These are phyloP conservation scores for Drosophila sordidula DNA, from an alignment of 2,888 invertebrate species.

Conservation along the genomic window DNA sequence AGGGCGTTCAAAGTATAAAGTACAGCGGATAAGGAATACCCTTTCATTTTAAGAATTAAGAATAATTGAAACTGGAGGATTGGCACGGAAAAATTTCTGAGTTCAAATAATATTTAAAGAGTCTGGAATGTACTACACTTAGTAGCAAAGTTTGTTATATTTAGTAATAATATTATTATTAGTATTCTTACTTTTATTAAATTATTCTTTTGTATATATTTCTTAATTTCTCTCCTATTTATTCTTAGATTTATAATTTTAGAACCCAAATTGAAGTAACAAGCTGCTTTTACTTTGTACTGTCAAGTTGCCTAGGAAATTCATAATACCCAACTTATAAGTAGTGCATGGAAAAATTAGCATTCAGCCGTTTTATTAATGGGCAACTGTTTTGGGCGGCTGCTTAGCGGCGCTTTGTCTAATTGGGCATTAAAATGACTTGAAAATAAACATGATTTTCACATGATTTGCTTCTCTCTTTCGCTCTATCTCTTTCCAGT, in stretches of 20 bases:
- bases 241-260: too few species aligned
- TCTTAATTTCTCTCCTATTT: too few species aligned
- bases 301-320: not conserved
- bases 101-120: too few species aligned
- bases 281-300: too few species aligned
- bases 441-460: constrained; percentile 32
- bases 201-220: too few species aligned
- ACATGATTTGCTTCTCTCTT: not conserved
- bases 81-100: too few species aligned
- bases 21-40: constrained; percentile 20
- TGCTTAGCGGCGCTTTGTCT: constrained; percentile 58
- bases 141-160: too few species aligned
- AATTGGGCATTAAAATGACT: constrained; percentile 67
- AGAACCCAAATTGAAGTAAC: too few species aligned
- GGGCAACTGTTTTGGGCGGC: constrained; percentile 36
- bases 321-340: not conserved
- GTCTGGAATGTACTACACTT: too few species aligned
- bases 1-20: constrained; percentile 5
- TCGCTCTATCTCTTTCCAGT: constrained; percentile 60
- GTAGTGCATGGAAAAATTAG: constrained; percentile 42
- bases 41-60: constrained; percentile 5
- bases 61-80: too few species aligned
- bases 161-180: too few species aligned
- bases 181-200: too few species aligned
- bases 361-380: constrained; percentile 47